phyloP scores from a whole-genome alignment of 2,113 vertebrate genomes.

The Clarias magur region DNA sequence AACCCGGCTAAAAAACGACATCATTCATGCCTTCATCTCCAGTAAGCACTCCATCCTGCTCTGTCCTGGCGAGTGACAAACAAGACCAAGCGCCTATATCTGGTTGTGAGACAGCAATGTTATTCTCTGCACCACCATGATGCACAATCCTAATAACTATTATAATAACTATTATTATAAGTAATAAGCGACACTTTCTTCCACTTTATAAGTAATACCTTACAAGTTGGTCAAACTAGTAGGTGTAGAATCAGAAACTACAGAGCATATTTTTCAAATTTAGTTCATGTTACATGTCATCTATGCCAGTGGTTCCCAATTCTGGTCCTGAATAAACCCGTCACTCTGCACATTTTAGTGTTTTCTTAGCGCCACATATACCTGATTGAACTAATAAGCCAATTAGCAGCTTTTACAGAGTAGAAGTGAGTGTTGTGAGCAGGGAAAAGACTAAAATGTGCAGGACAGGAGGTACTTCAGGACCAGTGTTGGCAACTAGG shows the following conservation, averaged over 20 bases:
- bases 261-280: neutral
- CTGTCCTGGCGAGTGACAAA: neutral
- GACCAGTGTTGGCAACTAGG: neutral
- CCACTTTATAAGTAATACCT: neutral
- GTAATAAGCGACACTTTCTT: neutral
- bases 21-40: neutral
- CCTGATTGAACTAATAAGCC: too few species aligned
- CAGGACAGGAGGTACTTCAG: too few species aligned
- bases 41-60: neutral
- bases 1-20: neutral
- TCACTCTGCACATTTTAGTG: too few species aligned
- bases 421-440: too few species aligned
- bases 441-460: too few species aligned
- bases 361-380: too few species aligned
- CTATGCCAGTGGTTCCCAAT: neutral
- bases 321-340: too few species aligned
- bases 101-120: neutral
- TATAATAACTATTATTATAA: neutral
- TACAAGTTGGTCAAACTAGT: neutral
- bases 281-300: neutral
- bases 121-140: neutral
- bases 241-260: neutral
- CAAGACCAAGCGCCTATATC: neutral
- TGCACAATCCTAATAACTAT: neutral
- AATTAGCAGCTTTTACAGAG: too few species aligned